A percentile compares a stretch with the other conserved stretches of the same genome.
phyloP scores from a whole-genome alignment of 2,113 vertebrate genomes.

The Anser cygnoides region DNA sequence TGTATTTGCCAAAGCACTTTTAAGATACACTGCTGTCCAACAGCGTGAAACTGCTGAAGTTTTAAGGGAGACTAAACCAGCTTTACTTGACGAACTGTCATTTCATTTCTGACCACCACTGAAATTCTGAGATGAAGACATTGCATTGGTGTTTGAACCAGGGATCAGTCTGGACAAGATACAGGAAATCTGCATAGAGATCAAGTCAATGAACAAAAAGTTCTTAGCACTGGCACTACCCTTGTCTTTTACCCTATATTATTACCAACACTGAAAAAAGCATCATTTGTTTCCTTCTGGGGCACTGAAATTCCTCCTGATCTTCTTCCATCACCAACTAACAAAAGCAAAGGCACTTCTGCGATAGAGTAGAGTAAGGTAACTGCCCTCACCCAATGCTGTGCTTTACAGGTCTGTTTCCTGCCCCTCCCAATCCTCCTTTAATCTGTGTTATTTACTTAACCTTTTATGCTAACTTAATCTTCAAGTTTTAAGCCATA shows the following conservation, averaged over 20 bases:
- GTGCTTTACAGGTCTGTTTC: not conserved
- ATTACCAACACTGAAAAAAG: not conserved
- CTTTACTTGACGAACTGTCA: not conserved
- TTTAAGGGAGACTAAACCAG: not conserved
- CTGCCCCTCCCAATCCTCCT: not conserved
- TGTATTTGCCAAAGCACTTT: not conserved
- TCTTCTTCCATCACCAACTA: not conserved
- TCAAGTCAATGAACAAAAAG: conserved; percentile 1
- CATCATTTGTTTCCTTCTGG: not conserved
- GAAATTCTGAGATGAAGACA: not conserved
- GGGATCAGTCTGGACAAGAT: not conserved
- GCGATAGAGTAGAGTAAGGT: not conserved
- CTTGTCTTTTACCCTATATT: not conserved
- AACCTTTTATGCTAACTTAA: not conserved
- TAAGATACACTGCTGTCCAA: not conserved
- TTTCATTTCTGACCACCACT: not conserved
- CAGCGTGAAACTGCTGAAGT: not conserved
- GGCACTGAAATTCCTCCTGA: not conserved
- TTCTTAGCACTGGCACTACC: not conserved
- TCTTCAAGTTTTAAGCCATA: not conserved
- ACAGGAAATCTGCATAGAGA: not conserved
- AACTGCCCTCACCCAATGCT: not conserved
- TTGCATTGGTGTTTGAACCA: not conserved
- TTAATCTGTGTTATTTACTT: not conserved
- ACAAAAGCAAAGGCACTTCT: not conserved